A percentile compares a stretch with the other conserved stretches of the same genome.
Evolutionary conservation across 2,888 invertebrate genomes (phyloP).

Genomic region (Atethmia centrago): DNA sequence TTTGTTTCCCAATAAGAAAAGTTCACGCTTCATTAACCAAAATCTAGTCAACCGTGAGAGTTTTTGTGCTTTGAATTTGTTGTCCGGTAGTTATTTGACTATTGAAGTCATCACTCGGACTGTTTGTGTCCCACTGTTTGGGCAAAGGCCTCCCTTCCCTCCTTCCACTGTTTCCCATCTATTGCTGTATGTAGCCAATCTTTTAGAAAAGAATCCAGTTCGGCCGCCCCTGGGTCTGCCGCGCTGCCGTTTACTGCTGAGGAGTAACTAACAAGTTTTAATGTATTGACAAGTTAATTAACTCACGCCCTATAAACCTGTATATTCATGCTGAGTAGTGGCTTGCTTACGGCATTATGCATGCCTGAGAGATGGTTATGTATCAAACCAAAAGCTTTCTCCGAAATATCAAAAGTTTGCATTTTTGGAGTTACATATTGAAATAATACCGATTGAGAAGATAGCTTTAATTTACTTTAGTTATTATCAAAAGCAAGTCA

Average conservation of each 20-base stretch:
- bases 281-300: constrained; percentile 1
- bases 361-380: constrained; percentile 1
- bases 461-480: too few species aligned
- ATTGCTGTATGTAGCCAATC: too few species aligned
- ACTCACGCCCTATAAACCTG: constrained; percentile 23
- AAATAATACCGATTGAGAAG: too few species aligned
- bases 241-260: neutral
- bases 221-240: too few species aligned
- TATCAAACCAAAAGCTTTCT: constrained; percentile 29
- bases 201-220: too few species aligned
- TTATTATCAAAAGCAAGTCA: too few species aligned
- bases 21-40: constrained; percentile 14
- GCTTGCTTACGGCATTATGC: neutral
- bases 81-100: constrained; percentile 4
- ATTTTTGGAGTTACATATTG: neutral
- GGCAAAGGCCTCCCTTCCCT: neutral
- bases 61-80: constrained; percentile 11
- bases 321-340: neutral
- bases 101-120: constrained; percentile 22
- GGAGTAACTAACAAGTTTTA: constrained; percentile 9
- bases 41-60: constrained; percentile 12
- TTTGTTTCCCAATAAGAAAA: neutral
- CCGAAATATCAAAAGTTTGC: constrained; percentile 2
- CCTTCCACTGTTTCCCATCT: too few species aligned
- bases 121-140: neutral